These are phyloP conservation scores for Babylonia areolata DNA, from an alignment of 1,140 invertebrate genomes.

Conservation along the genomic window DNA sequence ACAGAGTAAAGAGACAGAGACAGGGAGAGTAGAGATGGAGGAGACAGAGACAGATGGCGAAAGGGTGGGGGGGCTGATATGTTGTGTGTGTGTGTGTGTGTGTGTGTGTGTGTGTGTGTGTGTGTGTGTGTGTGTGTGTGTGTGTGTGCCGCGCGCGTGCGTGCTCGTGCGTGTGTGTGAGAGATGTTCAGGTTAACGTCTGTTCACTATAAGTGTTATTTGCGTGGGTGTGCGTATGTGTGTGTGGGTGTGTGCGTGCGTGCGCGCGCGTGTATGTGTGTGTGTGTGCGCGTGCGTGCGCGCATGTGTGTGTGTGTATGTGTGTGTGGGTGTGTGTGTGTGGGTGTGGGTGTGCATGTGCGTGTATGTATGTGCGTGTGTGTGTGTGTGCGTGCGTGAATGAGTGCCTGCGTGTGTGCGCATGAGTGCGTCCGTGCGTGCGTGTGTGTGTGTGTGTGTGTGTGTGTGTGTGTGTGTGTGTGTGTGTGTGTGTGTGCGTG, in stretches of 20 bases:
- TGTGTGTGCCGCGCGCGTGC: too few relatives aligned
- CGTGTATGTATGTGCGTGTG: slow-evolving; percentile 7
- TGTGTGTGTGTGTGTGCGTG: background rate
- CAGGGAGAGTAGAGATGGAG: background rate
- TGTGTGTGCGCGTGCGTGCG: background rate
- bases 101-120: background rate
- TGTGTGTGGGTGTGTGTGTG: background rate
- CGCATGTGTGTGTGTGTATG: background rate
- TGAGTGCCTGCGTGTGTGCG: background rate
- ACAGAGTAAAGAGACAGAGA: too few relatives aligned
- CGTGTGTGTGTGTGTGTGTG: slow-evolving; percentile 9
- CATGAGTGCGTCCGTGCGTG: background rate
- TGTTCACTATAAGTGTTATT: too few relatives aligned
- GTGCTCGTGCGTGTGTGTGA: background rate
- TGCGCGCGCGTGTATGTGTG: background rate
- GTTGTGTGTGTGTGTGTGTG: too few relatives aligned
- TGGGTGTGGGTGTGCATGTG: slow-evolving; percentile 10
- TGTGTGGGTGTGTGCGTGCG: background rate
- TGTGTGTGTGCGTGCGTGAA: background rate
- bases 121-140: background rate
- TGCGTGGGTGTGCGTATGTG: background rate
- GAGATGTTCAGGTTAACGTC: too few relatives aligned
- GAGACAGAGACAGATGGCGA: background rate
- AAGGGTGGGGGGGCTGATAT: too few relatives aligned
- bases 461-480: slow-evolving; percentile 14